Conservation (phyloP, 2,797 vertebrate genomes). For the Acropternis orthonyx region DNA sequence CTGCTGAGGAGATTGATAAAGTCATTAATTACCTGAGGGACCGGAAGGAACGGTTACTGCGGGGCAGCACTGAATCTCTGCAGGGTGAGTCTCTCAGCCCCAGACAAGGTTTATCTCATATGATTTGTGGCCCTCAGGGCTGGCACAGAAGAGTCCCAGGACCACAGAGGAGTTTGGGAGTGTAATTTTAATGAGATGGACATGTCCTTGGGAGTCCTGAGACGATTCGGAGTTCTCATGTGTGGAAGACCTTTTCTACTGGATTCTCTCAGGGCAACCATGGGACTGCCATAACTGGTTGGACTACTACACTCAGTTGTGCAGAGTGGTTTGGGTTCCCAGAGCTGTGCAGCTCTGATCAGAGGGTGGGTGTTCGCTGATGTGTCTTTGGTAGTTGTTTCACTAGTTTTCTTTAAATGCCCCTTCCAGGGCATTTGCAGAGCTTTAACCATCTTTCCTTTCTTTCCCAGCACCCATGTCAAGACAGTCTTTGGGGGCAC, state of each 20-base stretch:
- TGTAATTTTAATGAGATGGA: background rate
- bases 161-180: background rate
- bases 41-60: slow-evolving; percentile 85
- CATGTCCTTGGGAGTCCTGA: accelerated
- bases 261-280: background rate
- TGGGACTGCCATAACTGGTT: background rate
- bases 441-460: background rate
- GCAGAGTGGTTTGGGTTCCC: background rate
- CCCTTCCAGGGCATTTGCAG: background rate
- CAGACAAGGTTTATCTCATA: background rate
- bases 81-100: slow-evolving; percentile 74
- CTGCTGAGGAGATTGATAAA: slow-evolving; percentile 89
- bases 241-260: background rate
- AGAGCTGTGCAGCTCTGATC: background rate
- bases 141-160: background rate
- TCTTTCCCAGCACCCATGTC: slow-evolving; percentile 72
- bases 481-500: slow-evolving; percentile 72
- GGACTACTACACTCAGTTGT: background rate
- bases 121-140: background rate
- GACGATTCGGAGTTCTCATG: background rate
- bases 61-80: slow-evolving; percentile 79
- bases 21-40: slow-evolving; percentile 91
- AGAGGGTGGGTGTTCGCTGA: background rate
- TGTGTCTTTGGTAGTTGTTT: background rate
- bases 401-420: background rate